Evolutionary conservation across 2,888 invertebrate genomes (phyloP).

Genomic region (Oscheius sp.): DNA sequence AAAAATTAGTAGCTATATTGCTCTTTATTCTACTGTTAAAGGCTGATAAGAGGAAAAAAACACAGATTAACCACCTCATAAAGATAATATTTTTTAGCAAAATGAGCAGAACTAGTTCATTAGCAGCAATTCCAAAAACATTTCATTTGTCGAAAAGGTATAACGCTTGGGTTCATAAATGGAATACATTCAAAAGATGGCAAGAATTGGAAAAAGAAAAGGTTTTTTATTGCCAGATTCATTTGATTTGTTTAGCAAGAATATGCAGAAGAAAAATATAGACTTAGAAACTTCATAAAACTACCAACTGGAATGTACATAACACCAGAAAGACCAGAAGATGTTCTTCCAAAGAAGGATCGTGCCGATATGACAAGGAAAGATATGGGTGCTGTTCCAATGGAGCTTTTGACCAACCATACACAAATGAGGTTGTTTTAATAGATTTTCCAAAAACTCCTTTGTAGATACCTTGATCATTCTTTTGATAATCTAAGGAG

Average conservation of each 20-base stretch:
- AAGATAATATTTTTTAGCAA: not conserved
- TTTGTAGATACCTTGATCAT: constrained; percentile 59
- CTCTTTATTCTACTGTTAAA: not conserved
- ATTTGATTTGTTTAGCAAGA: constrained; percentile 40
- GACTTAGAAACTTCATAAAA: constrained; percentile 52
- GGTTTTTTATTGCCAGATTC: no score
- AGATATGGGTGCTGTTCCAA: constrained; percentile 59
- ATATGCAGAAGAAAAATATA: constrained; percentile 48
- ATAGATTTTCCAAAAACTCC: not conserved
- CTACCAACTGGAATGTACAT: constrained; percentile 62
- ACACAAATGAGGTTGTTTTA: constrained; percentile 57
- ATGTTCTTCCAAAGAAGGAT: constrained; percentile 62
- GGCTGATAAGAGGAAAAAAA: not conserved
- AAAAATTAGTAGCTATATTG: not conserved
- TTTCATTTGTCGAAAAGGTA: no score
- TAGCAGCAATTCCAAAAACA: no score
- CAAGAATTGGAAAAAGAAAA: no score
- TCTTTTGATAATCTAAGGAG: constrained; percentile 64
- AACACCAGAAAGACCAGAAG: constrained; percentile 60
- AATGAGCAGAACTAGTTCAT: no score
- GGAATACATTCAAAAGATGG: no score
- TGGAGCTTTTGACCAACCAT: constrained; percentile 62
- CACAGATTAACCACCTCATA: no score
- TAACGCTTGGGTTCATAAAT: no score
- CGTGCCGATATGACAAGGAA: constrained; percentile 60